Evolutionary conservation across 2,888 invertebrate species (phyloP).

Genomic region (Ennomos quercinarius): DNA sequence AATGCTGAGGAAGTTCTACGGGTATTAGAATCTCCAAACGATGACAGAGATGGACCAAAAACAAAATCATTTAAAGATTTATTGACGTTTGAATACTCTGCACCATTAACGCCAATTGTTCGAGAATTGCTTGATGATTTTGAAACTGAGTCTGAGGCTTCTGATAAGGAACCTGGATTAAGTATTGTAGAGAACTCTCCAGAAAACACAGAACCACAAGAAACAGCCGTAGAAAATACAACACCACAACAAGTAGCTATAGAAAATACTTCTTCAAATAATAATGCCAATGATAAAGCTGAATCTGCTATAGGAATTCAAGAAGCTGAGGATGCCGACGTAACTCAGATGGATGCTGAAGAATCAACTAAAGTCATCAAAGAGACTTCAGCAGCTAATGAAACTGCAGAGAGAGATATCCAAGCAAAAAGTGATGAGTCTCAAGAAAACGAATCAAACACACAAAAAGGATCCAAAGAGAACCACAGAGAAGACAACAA

Average conservation of each 20-base stretch:
- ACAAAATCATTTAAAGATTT: slow-evolving; percentile 62
- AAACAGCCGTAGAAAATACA: slow-evolving; percentile 3
- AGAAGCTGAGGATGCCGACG: slow-evolving; percentile 20
- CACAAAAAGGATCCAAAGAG: background rate
- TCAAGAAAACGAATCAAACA: background rate
- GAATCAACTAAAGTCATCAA: background rate
- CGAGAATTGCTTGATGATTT: slow-evolving; percentile 70
- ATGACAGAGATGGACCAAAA: slow-evolving; percentile 20
- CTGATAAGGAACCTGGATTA: slow-evolving; percentile 56
- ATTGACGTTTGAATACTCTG: slow-evolving; percentile 59
- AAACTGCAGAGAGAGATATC: slow-evolving; percentile 4
- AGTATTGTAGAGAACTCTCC: slow-evolving; percentile 54
- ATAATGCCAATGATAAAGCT: slow-evolving; percentile 31
- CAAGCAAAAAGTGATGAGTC: slow-evolving; percentile 3
- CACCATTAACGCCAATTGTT: slow-evolving; percentile 67
- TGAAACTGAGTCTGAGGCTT: slow-evolving; percentile 61
- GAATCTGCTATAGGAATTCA: slow-evolving; percentile 28
- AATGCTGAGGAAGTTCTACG: slow-evolving; percentile 63
- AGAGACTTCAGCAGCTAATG: slow-evolving; percentile 3
- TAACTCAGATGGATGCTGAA: slow-evolving; percentile 7
- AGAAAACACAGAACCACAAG: slow-evolving; percentile 23
- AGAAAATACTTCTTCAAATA: slow-evolving; percentile 17
- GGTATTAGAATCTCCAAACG: slow-evolving; percentile 54
- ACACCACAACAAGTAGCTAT: background rate
- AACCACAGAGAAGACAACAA: background rate